Evolutionary conservation across 1,140 invertebrate species (phyloP).

Genomic region (Aplysia californica): DNA sequence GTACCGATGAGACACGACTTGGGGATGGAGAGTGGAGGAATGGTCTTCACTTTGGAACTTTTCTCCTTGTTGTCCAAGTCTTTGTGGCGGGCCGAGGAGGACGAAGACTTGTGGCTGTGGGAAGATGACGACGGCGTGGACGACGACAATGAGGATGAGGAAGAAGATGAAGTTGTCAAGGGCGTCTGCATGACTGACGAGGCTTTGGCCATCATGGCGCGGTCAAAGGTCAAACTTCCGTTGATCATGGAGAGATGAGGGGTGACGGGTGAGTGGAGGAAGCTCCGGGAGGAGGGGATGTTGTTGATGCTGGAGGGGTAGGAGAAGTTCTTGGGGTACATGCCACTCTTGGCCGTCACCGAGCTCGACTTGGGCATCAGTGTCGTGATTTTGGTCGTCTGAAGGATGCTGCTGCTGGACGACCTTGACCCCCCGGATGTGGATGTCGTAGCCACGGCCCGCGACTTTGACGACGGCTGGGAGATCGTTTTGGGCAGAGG

Average conservation of each 20-base stretch:
- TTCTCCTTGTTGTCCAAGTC: not conserved
- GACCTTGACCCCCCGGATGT: not conserved
- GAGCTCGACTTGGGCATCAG: conserved; percentile 24
- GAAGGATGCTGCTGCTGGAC: conserved; percentile 9
- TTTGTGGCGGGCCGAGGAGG: not conserved
- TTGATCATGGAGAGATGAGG: not conserved
- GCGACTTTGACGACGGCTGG: not conserved
- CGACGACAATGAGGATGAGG: not conserved
- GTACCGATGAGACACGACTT: conserved; percentile 11
- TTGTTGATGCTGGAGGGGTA: conserved; percentile 18
- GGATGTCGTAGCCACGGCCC: not conserved
- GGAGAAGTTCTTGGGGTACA: not conserved
- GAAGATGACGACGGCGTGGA: not conserved
- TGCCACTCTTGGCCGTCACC: not conserved
- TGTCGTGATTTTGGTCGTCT: conserved; percentile 27
- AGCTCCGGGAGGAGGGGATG: conserved; percentile 3
- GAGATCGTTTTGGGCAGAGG: conserved; percentile 6
- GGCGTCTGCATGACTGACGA: not conserved
- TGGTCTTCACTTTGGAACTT: not conserved
- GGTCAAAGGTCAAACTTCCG: not conserved
- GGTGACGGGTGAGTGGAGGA: conserved; percentile 4
- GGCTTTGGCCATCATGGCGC: not conserved
- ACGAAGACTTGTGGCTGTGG: not conserved
- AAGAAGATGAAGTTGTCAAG: not conserved
- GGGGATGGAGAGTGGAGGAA: conserved; percentile 22